A percentile compares a stretch with the other conserved stretches of the same genome.
These are phyloP conservation scores for Actinopyga echinites DNA, from an alignment of 53 echinoderm and acorn worm species.

Conservation along the genomic window DNA sequence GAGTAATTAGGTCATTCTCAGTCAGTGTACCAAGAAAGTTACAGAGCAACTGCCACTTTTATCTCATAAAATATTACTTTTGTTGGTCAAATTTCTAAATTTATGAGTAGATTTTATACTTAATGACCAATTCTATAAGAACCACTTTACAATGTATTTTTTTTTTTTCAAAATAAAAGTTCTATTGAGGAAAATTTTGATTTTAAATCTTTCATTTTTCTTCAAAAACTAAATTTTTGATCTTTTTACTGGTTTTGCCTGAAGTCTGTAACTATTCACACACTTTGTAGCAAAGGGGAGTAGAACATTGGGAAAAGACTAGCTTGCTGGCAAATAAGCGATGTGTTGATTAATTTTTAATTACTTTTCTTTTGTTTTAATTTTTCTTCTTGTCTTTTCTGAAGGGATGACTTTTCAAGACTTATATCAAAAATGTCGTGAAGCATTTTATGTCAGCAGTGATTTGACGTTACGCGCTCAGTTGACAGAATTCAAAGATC, in stretches of 20 bases:
- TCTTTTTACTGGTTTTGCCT: neutral
- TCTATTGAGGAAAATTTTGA: too few relatives aligned
- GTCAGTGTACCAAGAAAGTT: too few relatives aligned
- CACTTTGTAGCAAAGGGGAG: neutral
- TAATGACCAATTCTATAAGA: too few relatives aligned
- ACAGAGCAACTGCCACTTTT: too few relatives aligned
- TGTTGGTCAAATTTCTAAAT: too few relatives aligned
- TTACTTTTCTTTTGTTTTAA: neutral
- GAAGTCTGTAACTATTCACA: neutral
- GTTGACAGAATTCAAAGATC: conserved; percentile 96
- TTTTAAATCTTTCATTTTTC: too few relatives aligned
- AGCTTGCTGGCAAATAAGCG: neutral
- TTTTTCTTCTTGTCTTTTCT: neutral
- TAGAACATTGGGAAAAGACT: neutral
- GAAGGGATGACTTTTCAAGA: conserved; percentile 90
- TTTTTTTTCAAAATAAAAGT: too few relatives aligned
- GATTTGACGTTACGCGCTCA: conserved; percentile 93
- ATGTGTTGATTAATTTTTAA: neutral
- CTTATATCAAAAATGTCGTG: conserved; percentile 93
- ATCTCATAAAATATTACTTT: too few relatives aligned
- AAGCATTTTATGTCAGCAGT: conserved; percentile 96
- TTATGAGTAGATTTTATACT: too few relatives aligned
- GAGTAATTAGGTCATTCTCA: too few relatives aligned
- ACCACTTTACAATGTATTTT: too few relatives aligned
- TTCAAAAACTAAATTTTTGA: neutral